Evolutionary conservation across 2,888 invertebrate species (phyloP), one percentile per base, ranked within the genome.

Genomic region (Oscheius sp.): DNA sequence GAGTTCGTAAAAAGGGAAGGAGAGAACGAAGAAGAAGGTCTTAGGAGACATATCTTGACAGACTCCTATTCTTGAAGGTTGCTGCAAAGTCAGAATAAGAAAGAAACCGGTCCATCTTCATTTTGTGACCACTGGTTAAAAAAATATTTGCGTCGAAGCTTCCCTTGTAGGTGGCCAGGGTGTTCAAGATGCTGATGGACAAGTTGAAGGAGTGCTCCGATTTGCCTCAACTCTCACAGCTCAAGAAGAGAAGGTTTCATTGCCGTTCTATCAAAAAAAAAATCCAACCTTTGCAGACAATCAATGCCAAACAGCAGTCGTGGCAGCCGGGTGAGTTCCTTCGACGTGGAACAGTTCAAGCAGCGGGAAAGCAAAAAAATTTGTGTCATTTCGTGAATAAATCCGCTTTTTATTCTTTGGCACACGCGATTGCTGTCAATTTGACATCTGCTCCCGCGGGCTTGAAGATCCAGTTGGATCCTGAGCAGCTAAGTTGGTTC

Each of bases 251-350:
- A 33, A 48, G 74, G 74, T 74, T 11, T 7, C 5, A 33, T 68
- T 75, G 21, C 51, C 47, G 33, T 29, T 48, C 5, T 29, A 48
- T 48, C 53, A 42, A 42, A 29, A 2, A 13, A 50, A 13, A 21
- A 21, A 21, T 21, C 21, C 11, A 33, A 33, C 21, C 13, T 4
- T 77, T 75, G 4, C 76, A 81, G 81, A 32, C 81, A 81, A 72
- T 81, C 81, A 35, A 81, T 81, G 81, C 79, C 81, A 3, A 78
- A 75, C 10, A 75, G 63, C 48, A 76, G 78, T 57, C 78, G 73
- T 11, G 73, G 76, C 74, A 78, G 79, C 75, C 77, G 79, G 1
- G 74, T 79, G 13, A 76, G 79, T 51, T 21, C 72, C 11, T 73
- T 74, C 37, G 81, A 80, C 35, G 74, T 80, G 63, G 78, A 76